Conservation (phyloP, 2,888 invertebrate species). For the Nomada flava region DNA sequence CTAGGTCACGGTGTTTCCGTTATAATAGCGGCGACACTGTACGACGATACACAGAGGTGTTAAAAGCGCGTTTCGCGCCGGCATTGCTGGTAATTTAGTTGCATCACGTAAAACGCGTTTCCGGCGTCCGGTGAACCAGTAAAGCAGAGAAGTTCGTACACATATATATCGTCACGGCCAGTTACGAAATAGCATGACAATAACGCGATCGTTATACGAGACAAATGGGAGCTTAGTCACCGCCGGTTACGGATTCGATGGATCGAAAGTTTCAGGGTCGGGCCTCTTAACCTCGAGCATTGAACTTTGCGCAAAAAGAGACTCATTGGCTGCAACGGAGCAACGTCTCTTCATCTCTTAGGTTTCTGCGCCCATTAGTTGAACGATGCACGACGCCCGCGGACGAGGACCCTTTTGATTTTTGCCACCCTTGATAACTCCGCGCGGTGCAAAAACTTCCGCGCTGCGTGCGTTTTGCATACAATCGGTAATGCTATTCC, state of each 20-base stretch:
- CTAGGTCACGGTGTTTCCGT: slow-evolving; percentile 54
- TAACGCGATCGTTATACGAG: slow-evolving; percentile 31
- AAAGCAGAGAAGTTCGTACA: background rate
- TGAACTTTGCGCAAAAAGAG: slow-evolving; percentile 55
- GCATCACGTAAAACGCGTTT: slow-evolving; percentile 53
- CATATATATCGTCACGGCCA: background rate
- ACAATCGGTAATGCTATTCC: slow-evolving; percentile 49
- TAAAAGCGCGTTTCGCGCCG: slow-evolving; percentile 20
- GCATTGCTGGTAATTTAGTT: slow-evolving; percentile 39
- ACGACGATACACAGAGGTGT: slow-evolving; percentile 1
- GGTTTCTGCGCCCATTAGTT: background rate
- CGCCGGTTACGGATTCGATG: slow-evolving; percentile 39
- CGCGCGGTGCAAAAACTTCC: background rate
- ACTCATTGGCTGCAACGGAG: slow-evolving; percentile 21
- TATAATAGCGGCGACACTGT: slow-evolving; percentile 18
- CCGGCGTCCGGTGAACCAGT: slow-evolving; percentile 29
- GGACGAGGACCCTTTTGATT: background rate
- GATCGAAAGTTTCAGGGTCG: slow-evolving; percentile 52
- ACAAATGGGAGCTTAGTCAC: slow-evolving; percentile 40
- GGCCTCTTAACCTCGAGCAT: slow-evolving; percentile 60
- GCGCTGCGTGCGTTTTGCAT: slow-evolving; percentile 47
- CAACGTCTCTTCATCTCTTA: background rate
- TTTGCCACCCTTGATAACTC: background rate
- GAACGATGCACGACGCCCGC: too few relatives aligned
- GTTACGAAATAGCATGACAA: slow-evolving; percentile 54